Base-by-base conservation (phyloP, 1,140 invertebrate species). In the Drosophila sp. region DNA sequence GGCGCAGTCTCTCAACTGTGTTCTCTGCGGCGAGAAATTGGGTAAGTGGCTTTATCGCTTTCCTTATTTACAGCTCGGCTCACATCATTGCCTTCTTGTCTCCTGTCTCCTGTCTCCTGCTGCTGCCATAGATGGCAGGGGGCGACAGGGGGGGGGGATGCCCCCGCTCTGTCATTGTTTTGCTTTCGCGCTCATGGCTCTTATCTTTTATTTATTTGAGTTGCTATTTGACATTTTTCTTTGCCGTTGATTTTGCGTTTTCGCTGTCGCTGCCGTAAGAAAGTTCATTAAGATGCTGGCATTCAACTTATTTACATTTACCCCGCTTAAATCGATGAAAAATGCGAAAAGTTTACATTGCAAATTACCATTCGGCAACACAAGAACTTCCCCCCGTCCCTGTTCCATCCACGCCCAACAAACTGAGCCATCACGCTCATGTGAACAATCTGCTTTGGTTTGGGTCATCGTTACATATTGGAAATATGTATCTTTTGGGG, bases 21-120 rank as follows among this genome's bases (percentile, higher is more conserved):
- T 76, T 40, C 70, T 83, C 17, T 90, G 86, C 62, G 86, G 86
- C 76, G 86, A 90, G 72, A 90, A 90, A 83, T 80, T 90, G 70
- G 86, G 86, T 90, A 83, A 90, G 86, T 82, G 54, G 55, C 67
- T 76, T 57, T 73, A 68, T 73, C 50, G 58, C 58, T 76, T 66
- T 75, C 41, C 60, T 76, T 79, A 79, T 76, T 79, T 72, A 80
- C 54, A 70, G 64, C 66, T 76, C 62, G 60, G 57, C 66, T 72
- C 67, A 70, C 61, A 69, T 72, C 69, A 69, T n/a, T 76, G 64
- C 8, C 40, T 32, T 33, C 7, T 50, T 11, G 58, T 35, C 27
- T 58, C 56, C 56, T 58, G 32, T 32, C 38, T 32, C 56, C 32
- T 25, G 10, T 64, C 56, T 66, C 55, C 41, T 8, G 69, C 50